These are phyloP conservation scores for Dascillus cervinus DNA, from an alignment of 2,888 invertebrate species.

Conservation along the genomic window DNA sequence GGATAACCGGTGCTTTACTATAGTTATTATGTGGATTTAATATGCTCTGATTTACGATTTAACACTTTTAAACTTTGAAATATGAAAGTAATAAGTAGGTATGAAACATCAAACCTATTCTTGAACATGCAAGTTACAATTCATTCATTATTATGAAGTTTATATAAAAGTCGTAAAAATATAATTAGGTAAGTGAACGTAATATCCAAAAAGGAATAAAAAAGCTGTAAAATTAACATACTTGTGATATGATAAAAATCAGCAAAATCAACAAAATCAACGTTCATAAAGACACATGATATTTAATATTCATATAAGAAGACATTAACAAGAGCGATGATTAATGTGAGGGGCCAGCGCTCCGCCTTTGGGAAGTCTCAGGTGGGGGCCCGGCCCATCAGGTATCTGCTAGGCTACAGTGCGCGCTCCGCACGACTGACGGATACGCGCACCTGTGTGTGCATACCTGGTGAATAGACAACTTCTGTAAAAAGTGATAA, in stretches of 20 bases:
- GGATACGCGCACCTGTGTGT: slow-evolving; percentile 20
- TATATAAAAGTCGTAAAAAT: no score
- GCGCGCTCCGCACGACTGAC: slow-evolving; percentile 17
- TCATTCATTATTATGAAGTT: no score
- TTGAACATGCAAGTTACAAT: no score
- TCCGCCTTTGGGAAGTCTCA: slow-evolving; percentile 31
- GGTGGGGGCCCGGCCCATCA: slow-evolving; percentile 27
- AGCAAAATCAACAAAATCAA: not conserved
- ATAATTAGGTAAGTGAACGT: no score
- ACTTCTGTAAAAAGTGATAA: not conserved
- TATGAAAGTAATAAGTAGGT: no score
- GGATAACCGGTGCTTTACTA: no score
- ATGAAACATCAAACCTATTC: no score
- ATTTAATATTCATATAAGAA: slow-evolving; percentile 9
- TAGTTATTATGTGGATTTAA: no score
- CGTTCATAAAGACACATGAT: not conserved
- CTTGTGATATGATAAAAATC: not conserved
- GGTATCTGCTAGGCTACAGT: slow-evolving; percentile 24
- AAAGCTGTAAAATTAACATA: not conserved
- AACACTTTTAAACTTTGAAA: no score
- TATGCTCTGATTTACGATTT: no score
- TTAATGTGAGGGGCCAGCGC: slow-evolving; percentile 29
- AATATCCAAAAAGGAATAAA: not conserved
- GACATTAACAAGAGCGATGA: slow-evolving; percentile 33
- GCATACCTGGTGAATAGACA: slow-evolving; percentile 15